Base-by-base conservation (phyloP, 2,888 invertebrate species). In the Malthinus seriepunctatus region DNA sequence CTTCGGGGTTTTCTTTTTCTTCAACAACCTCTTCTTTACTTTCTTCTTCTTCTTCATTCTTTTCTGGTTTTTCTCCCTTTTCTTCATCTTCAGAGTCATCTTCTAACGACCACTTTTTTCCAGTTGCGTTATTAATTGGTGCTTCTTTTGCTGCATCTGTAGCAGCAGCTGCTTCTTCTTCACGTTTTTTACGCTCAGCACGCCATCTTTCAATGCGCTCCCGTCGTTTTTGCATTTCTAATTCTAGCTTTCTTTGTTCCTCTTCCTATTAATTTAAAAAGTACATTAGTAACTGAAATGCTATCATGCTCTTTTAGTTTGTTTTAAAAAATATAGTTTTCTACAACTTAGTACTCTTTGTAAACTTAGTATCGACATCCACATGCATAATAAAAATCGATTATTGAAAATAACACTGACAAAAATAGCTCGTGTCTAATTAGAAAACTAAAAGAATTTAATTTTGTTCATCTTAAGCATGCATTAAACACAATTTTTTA, bases 181-280 rank as follows among this genome's bases (percentile, higher is more conserved):
- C 92, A 70, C 90, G 91, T 65, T 93, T 90, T 76, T 95, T 95
- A 9, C 96, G 85, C 70, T 97, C 96, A 0, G 94, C 93, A 44
- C 97, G 83, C 97, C 97, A 97, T 51, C 95, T 86, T 78, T 98
- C 97, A 63, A 98, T 97, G 50, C 97, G 86, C 69, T 98, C 97
- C 1, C 97, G 83, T 3, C 97, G 84, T 76, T 95, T 96, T 72
- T 93, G 94, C 97, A 97, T 97, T 81, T 97, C 97, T 11, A 90
- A 81, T 77, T 97, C 97, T 31, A 98, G 79, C 31, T 92, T 87
- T 67, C 88, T 90, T 73, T 95, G 93, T 73, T 95, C 94, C 74
- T 92, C 93, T 79, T 95, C 95, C 86, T 92, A 73, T 23, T 23
- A 23, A 23, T 3, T 23, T 5, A 23, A 23, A 23, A 23, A 23